phyloP scores from a whole-genome alignment of 2,797 vertebrate species.

The Selene dorsalis region DNA sequence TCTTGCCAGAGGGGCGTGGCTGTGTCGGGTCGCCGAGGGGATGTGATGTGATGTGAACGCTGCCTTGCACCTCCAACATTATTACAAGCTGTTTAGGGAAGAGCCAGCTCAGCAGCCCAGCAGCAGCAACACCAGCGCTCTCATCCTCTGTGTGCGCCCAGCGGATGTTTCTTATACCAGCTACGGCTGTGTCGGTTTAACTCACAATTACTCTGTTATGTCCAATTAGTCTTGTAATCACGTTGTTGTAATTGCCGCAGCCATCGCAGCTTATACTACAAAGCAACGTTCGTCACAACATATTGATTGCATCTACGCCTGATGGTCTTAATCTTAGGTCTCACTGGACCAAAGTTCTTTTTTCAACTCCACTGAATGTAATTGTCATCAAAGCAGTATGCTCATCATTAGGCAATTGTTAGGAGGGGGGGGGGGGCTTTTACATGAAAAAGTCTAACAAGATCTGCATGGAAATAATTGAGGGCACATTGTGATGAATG shows the following conservation, averaged over 20 bases:
- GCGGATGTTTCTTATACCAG: constrained; percentile 69
- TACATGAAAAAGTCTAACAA: constrained; percentile 55
- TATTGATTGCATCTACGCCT: constrained; percentile 74
- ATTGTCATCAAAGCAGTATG: constrained; percentile 59
- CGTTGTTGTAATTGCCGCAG: constrained; percentile 70
- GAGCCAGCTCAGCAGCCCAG: constrained; percentile 51
- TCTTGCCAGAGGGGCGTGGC: constrained; percentile 48
- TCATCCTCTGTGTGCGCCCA: constrained; percentile 49
- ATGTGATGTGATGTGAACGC: constrained; percentile 38
- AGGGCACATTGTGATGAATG: constrained; percentile 62
- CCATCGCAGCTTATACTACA: constrained; percentile 73
- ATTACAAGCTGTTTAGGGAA: constrained; percentile 57
- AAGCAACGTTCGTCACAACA: constrained; percentile 72
- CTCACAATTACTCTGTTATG: constrained; percentile 78
- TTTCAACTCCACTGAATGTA: constrained; percentile 47
- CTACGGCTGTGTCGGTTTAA: constrained; percentile 63
- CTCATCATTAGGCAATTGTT: constrained; percentile 63
- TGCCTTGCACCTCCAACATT: constrained; percentile 28
- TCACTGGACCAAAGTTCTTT: constrained; percentile 55
- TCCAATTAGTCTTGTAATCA: constrained; percentile 83
- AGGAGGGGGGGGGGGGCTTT: constrained; percentile 17
- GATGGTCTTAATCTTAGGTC: constrained; percentile 69
- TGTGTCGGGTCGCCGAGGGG: constrained; percentile 34
- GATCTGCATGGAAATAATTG: constrained; percentile 65
- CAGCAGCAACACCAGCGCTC: constrained; percentile 26